A percentile compares a stretch with the other conserved stretches of the same genome.
phyloP scores from a whole-genome alignment of 2,113 vertebrate species.

The Charadrius vociferus region DNA sequence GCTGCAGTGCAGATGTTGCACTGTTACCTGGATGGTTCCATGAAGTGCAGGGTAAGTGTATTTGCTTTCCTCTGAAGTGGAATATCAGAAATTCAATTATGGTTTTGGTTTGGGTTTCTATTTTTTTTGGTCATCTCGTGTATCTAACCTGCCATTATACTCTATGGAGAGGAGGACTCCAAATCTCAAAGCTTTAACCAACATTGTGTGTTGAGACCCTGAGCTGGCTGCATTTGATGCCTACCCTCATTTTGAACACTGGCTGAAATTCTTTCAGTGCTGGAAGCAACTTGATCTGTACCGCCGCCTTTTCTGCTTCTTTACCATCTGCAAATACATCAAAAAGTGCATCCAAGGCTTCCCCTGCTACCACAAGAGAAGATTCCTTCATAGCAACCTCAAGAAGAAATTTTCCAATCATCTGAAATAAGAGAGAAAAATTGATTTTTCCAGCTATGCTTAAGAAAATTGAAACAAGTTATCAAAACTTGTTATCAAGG shows the following conservation, averaged over 20 bases:
- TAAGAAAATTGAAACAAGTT: not conserved
- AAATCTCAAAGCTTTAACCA: not conserved
- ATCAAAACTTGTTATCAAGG: not conserved
- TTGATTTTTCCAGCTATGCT: not conserved
- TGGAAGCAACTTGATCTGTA: constrained; percentile 84
- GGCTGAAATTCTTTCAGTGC: constrained; percentile 90
- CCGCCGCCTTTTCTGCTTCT: constrained; percentile 87
- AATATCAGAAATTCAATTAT: not conserved
- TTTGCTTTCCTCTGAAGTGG: not conserved
- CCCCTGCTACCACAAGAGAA: constrained; percentile 89
- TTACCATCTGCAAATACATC: constrained; percentile 94
- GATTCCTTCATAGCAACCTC: constrained; percentile 85
- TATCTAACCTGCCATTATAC: too few relatives aligned
- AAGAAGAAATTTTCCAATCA: constrained; percentile 90
- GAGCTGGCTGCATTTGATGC: not conserved
- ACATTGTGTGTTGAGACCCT: not conserved
- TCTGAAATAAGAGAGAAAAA: constrained; percentile 72
- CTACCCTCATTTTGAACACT: constrained; percentile 90
- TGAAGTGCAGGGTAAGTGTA: not conserved
- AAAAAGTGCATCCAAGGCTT: constrained; percentile 93
- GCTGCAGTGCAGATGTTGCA: not conserved
- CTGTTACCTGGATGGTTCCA: not conserved
- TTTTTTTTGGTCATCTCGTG: not conserved
- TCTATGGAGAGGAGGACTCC: too few relatives aligned
- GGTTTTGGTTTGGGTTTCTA: not conserved